Base-by-base conservation (phyloP, 2,888 invertebrate genomes). In the Xanthia togata region DNA sequence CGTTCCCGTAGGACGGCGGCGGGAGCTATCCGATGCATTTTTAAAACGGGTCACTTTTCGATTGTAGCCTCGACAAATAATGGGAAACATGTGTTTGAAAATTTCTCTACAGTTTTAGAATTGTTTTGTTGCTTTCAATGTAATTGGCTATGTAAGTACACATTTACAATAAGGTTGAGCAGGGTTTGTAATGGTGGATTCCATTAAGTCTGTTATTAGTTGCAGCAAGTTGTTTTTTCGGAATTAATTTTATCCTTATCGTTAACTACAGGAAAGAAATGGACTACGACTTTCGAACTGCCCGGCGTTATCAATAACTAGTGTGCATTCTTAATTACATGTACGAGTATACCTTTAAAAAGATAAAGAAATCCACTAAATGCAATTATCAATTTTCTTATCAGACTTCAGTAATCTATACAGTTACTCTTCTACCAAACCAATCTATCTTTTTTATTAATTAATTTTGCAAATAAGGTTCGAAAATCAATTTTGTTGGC, bases 21-120 rank as follows among this genome's bases (percentile, higher is more conserved):
- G 90, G 92, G 67, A 72, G 88, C 86, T 79, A 85, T 78, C 81
- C 83, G 87, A 89, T 95, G 91, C 93, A 95, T 95, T 93, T 94
- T 95, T 95, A 94, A 95, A 93, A 89, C 82, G 88, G 88, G 90
- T 87, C 89, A 81, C 88, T 87, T 88, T 85, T 83, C 82, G 88
- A 87, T 85, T 88, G 86, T 89, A 84, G 84, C 73, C 76, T 82
- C 69, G 63, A 78, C 55, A 81, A 85, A 76, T 78, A 78, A 76
- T 81, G 65, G 76, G 71, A 53, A 55, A 72, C 63, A 79, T 65
- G 76, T 78, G 78, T 80, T 81, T 69, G 73, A 76, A 81, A 79
- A 83, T 70, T 73, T 72, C 73, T 64, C 31, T 71, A 68, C 47
- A 65, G 60, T 69, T 84, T 73, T 64, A 68, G 57, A 83, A 62